A percentile compares a stretch with the other conserved stretches of the same genome.
These are phyloP conservation scores for Ceratothoa steindachneri DNA, from an alignment of 2,888 invertebrate genomes.

Conservation along the genomic window DNA sequence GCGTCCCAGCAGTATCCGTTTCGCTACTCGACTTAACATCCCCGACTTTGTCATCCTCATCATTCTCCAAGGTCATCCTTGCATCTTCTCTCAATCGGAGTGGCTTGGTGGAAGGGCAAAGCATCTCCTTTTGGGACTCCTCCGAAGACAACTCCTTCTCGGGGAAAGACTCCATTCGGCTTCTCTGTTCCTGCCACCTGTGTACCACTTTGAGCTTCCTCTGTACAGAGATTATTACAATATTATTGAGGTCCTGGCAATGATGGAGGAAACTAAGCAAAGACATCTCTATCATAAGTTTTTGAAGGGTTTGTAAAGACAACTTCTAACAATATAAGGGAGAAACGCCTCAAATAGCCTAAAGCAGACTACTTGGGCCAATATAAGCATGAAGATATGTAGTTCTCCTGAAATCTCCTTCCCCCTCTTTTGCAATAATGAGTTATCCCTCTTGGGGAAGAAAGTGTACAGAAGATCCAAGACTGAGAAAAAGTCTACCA, in stretches of 20 bases:
- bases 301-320: background rate
- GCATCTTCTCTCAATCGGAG: conserved; percentile 1
- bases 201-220: conserved; percentile 66
- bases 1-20: background rate
- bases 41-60: background rate
- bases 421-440: too few species aligned
- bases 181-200: conserved; percentile 55
- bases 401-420: too few species aligned
- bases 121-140: conserved; percentile 35
- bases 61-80: background rate
- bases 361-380: too few species aligned
- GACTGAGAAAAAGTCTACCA: too few species aligned
- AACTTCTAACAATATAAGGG: too few species aligned
- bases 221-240: conserved; percentile 53
- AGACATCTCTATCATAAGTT: background rate
- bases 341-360: too few species aligned
- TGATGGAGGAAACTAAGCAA: background rate
- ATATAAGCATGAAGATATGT: too few species aligned
- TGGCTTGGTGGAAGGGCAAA: conserved; percentile 2
- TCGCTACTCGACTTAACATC: background rate
- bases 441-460: too few species aligned
- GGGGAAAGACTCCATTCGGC: conserved; percentile 53
- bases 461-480: too few species aligned
- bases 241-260: background rate
- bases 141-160: conserved; percentile 43